These are phyloP conservation scores for Crenichthys baileyi DNA, from an alignment of 2,797 vertebrate species.

Conservation along the genomic window DNA sequence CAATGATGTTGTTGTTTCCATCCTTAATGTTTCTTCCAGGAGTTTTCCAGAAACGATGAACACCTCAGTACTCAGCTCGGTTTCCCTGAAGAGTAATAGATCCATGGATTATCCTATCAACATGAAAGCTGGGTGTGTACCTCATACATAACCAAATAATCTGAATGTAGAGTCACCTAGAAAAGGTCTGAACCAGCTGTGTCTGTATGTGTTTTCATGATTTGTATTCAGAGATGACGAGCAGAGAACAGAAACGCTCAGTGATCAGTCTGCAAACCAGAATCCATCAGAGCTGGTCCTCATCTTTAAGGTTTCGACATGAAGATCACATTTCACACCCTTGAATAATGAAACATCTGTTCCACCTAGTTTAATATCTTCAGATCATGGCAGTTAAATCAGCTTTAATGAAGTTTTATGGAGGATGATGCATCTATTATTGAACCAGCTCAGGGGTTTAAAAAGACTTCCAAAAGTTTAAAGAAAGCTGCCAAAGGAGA, in stretches of 20 bases:
- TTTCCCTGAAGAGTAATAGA: not conserved
- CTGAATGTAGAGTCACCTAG: not conserved
- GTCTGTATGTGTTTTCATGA: not conserved
- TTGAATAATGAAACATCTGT: not conserved
- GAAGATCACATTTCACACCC: not conserved
- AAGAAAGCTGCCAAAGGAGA: no score
- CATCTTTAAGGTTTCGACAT: conserved; percentile 1
- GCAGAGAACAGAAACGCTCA: not conserved
- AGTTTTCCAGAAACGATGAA: not conserved
- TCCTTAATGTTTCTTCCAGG: not conserved
- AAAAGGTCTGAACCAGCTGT: not conserved
- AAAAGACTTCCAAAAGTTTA: no score
- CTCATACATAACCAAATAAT: not conserved
- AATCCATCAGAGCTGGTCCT: not conserved
- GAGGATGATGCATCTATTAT: not conserved
- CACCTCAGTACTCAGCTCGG: not conserved
- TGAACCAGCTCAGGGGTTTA: no score
- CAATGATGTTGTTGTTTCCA: not conserved
- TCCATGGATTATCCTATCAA: conserved; percentile 1
- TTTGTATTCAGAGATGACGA: not conserved
- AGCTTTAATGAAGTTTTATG: not conserved
- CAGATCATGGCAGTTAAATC: not conserved
- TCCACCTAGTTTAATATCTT: not conserved
- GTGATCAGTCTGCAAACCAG: not conserved
- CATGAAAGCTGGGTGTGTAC: conserved; percentile 1